Conservation (phyloP, 2,888 invertebrate genomes). For the Luperina nickerlii region DNA sequence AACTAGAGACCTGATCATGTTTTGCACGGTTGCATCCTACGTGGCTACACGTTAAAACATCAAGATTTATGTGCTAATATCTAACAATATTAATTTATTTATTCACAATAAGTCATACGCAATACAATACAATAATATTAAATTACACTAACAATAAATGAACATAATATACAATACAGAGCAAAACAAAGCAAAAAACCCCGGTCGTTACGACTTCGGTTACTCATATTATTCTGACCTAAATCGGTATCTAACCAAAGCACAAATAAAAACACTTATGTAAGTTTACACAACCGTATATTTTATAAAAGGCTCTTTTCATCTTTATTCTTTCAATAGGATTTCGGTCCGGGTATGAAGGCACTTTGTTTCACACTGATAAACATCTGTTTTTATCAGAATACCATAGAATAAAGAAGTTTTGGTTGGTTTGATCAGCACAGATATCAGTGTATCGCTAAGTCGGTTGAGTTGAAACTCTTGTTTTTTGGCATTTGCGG, state of each 20-base stretch:
- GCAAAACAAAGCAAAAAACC: neutral
- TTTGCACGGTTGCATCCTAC: neutral
- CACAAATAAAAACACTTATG: too few relatives aligned
- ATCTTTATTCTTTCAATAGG: neutral
- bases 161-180: neutral
- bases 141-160: neutral
- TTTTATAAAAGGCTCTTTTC: neutral
- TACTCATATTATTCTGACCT: neutral
- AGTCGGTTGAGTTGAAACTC: neutral
- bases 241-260: neutral
- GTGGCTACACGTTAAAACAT: neutral
- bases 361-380: constrained; percentile 13
- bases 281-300: neutral
- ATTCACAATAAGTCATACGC: too few relatives aligned
- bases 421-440: neutral
- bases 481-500: neutral
- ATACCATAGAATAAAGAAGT: neutral
- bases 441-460: neutral
- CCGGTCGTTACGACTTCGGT: neutral
- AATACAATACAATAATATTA: neutral
- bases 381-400: constrained; percentile 7
- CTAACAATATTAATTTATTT: too few relatives aligned
- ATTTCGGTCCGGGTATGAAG: neutral
- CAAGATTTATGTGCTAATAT: neutral
- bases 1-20: neutral